Conservation (phyloP, 2,113 vertebrate species). For the Benthochromis sp. region DNA sequence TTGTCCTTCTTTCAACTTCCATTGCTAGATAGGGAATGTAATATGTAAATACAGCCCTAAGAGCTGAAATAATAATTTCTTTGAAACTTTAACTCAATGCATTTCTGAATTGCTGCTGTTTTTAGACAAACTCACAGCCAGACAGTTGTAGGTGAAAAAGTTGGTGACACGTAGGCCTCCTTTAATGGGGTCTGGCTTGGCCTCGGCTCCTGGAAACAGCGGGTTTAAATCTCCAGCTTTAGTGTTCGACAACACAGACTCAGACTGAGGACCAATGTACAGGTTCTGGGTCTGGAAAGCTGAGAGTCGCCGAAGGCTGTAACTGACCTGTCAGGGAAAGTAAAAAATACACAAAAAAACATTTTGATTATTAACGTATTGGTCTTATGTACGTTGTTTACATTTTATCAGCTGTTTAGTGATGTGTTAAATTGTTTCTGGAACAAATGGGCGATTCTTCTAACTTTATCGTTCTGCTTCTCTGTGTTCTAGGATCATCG, state of each 20-base stretch:
- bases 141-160: constrained; percentile 89
- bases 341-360: not conserved
- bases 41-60: not conserved
- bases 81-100: not conserved
- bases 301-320: constrained; percentile 74
- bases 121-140: constrained; percentile 71
- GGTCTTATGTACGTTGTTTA: not conserved
- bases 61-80: not conserved
- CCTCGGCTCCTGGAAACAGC: constrained; percentile 69
- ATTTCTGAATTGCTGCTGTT: not conserved
- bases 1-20: not conserved
- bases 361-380: not conserved
- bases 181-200: constrained; percentile 75
- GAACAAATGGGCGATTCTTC: not conserved
- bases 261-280: constrained; percentile 78
- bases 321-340: constrained; percentile 66
- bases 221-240: constrained; percentile 45
- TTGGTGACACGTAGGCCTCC: constrained; percentile 77
- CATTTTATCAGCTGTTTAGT: not conserved
- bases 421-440: not conserved
- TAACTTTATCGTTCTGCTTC: not conserved
- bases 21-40: not conserved
- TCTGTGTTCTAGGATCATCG: not conserved
- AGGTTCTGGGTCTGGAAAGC: constrained; percentile 81
- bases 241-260: not conserved